Base-by-base conservation (phyloP, 2,113 vertebrate genomes). In the Hystrix cristata region DNA sequence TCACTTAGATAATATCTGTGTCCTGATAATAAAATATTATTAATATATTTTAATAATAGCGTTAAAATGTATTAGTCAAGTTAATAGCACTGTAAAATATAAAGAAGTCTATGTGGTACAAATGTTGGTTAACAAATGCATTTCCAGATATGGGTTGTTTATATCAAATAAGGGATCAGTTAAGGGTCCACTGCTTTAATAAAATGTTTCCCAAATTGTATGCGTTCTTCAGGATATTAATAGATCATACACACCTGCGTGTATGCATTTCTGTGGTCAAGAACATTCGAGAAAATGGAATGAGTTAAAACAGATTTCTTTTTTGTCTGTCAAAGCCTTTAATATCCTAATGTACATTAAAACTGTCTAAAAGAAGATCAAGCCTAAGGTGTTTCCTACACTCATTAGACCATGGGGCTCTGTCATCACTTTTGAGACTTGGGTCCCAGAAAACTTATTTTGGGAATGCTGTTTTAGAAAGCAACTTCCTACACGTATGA, bases 241-340 rank as follows among this genome's bases (percentile, higher is more conserved):
- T 94, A 95, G 55, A 11, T 94, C 5, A 51, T 34, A 87, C 7
- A 78, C 43, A 25, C 34, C 48, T 4, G 16, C 51, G 79, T 11
- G 79, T 5, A 79, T 43, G 64, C 14, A 55, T 62, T 72, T 96
- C 82, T 96, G 51, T 95, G 8, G 59, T 89, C 55, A 83, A 59
- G 27, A 83, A 69, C 62, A 31, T 80, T 93, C 93, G 87, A 84
- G 60, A 92, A 97, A 96, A 89, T 19, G 85, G 78, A 67, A 89
- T 94, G 21, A 84, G 34, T 62, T 87, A 82, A 78, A 69, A 27
- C 27, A 67, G 16, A 1, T 83, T 94, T 92, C 60, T 87, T 84
- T 76, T 83, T 67, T 90, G 55, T 13, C 18, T 72, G 19, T 72
- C 55, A 88, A 74, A 79, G 23, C 10, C 76, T 95, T 95, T 90